Conservation (phyloP, 2,113 vertebrate species). For the Pterocles burchelli region DNA sequence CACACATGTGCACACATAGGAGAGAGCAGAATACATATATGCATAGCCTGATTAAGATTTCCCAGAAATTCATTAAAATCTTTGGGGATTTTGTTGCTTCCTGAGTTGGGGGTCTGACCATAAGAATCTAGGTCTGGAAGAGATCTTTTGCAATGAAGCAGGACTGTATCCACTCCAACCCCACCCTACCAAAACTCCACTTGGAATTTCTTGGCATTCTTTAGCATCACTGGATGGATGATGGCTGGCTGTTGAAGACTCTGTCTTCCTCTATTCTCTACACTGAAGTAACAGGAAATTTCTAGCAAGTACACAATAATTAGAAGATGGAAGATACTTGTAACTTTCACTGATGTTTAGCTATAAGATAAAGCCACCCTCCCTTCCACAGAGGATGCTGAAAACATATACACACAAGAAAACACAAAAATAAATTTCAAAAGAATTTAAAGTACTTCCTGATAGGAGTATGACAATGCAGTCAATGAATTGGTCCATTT, state of each 20-base stretch:
- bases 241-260: neutral
- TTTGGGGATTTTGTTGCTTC: neutral
- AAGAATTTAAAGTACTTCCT: neutral
- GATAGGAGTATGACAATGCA: neutral
- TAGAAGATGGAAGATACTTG: neutral
- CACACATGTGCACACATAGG: neutral
- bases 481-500: neutral
- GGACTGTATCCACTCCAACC: neutral
- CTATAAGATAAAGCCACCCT: neutral
- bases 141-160: neutral
- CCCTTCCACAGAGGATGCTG: neutral
- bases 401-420: neutral
- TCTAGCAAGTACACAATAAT: neutral
- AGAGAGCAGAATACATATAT: neutral
- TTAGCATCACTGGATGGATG: neutral
- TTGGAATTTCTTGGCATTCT: neutral
- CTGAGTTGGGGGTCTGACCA: neutral
- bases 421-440: neutral
- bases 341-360: neutral
- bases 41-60: neutral
- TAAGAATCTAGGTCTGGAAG: neutral
- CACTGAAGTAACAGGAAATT: neutral
- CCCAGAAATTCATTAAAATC: neutral
- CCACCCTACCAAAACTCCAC: neutral
- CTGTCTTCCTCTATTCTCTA: neutral